Conservation (phyloP, 2,888 invertebrate species). For the Dione juno region DNA sequence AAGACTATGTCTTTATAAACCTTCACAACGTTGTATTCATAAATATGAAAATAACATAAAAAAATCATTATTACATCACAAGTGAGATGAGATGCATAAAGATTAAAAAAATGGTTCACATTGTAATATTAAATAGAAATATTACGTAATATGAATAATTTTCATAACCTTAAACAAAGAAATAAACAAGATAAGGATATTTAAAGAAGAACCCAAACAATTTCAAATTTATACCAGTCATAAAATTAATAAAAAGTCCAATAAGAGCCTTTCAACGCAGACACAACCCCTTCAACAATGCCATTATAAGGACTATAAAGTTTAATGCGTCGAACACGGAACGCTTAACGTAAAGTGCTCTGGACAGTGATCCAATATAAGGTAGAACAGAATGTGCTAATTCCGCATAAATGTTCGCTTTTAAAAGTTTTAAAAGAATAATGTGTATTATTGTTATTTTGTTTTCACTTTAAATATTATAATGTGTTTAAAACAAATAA, state of each 20-base stretch:
- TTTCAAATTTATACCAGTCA: slow-evolving; percentile 9
- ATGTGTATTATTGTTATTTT: background rate
- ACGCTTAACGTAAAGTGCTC: slow-evolving; percentile 26
- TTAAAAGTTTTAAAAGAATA: slow-evolving; percentile 4
- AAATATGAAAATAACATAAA: background rate
- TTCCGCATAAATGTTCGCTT: background rate
- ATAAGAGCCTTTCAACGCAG: slow-evolving; percentile 29
- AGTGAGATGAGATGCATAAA: background rate
- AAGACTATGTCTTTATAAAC: slow-evolving; percentile 31
- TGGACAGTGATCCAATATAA: slow-evolving; percentile 30
- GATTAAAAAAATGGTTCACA: background rate
- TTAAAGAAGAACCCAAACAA: slow-evolving; percentile 4
- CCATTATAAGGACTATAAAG: slow-evolving; percentile 33
- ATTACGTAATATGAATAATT: background rate
- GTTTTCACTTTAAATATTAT: background rate
- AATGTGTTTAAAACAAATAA: too few species aligned
- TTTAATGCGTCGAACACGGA: slow-evolving; percentile 30
- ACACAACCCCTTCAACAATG: slow-evolving; percentile 33
- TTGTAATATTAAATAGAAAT: background rate
- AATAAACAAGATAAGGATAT: background rate
- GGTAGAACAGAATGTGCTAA: slow-evolving; percentile 8
- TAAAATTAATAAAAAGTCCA: slow-evolving; percentile 3
- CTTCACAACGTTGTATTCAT: slow-evolving; percentile 8
- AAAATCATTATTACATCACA: too few species aligned
- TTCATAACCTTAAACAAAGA: background rate